A percentile compares a stretch with the other conserved stretches of the same genome.
These are phyloP conservation scores for Clitarchus hookeri DNA, from an alignment of 2,888 invertebrate genomes.

Conservation along the genomic window DNA sequence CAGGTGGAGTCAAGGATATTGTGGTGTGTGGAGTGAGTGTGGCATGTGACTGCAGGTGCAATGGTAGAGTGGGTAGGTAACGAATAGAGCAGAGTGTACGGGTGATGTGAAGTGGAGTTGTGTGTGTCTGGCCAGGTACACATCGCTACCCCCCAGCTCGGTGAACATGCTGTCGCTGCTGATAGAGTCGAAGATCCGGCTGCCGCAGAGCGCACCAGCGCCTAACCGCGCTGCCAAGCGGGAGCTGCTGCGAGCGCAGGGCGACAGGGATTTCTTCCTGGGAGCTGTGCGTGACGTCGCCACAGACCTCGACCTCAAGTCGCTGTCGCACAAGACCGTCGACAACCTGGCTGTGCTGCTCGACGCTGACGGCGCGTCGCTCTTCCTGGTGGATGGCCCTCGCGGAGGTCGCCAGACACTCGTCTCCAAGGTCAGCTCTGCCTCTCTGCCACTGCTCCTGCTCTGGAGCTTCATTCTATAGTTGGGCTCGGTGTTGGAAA, in stretches of 20 bases:
- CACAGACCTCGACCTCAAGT: conserved; percentile 57
- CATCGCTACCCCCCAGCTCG: conserved; percentile 58
- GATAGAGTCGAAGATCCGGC: conserved; percentile 57
- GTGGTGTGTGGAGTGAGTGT: too few species aligned
- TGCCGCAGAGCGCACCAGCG: conserved; percentile 57
- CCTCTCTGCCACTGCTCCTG: background rate
- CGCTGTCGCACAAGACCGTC: conserved; percentile 57
- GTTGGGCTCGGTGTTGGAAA: too few species aligned
- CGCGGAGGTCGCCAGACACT: conserved; percentile 53
- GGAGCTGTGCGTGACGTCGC: conserved; percentile 60
- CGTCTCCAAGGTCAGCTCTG: conserved; percentile 53
- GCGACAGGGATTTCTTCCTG: conserved; percentile 58
- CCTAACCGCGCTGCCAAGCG: conserved; percentile 55
- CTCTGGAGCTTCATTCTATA: background rate
- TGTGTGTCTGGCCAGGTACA: conserved; percentile 48
- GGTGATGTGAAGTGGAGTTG: too few species aligned
- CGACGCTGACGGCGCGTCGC: conserved; percentile 57
- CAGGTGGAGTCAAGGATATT: too few species aligned
- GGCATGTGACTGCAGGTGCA: too few species aligned
- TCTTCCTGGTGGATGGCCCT: conserved; percentile 57
- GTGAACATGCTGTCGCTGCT: conserved; percentile 58
- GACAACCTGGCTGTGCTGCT: conserved; percentile 57
- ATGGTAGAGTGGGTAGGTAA: too few species aligned
- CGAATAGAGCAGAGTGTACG: too few species aligned
- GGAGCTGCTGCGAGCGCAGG: conserved; percentile 50